Conservation (phyloP, 2,888 invertebrate genomes). For the Beris morrisii region DNA sequence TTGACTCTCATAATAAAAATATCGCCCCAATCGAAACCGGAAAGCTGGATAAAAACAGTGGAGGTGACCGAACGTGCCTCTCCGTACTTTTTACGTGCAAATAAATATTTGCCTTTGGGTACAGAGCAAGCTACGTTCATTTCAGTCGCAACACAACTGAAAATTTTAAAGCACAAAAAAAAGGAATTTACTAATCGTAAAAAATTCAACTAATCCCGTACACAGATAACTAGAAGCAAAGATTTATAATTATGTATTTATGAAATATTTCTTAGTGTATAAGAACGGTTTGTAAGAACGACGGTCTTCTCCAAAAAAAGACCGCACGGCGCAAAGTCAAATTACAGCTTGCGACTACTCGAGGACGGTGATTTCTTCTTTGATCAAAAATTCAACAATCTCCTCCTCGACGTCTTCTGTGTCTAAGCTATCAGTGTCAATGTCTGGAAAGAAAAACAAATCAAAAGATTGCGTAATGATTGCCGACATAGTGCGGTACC, state of each 20-base stretch:
- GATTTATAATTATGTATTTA: neutral
- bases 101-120: too few species aligned
- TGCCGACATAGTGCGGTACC: constrained; percentile 6
- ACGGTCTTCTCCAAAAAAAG: constrained; percentile 18
- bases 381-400: constrained; percentile 95
- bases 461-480: constrained; percentile 3
- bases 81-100: too few species aligned
- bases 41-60: too few species aligned
- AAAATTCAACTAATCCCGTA: too few species aligned
- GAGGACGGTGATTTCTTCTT: constrained; percentile 84
- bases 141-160: too few species aligned
- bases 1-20: too few species aligned
- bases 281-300: constrained; percentile 17
- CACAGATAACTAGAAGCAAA: too few species aligned
- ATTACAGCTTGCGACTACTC: constrained; percentile 61
- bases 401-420: constrained; percentile 93
- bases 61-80: too few species aligned
- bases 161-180: too few species aligned
- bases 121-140: too few species aligned
- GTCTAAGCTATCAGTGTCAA: constrained; percentile 92
- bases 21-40: too few species aligned
- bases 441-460: constrained; percentile 62
- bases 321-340: constrained; percentile 7
- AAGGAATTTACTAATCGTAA: too few species aligned
- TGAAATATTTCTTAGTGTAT: neutral